A percentile compares a stretch with the other conserved stretches of the same genome.
These are phyloP conservation scores for Ciona savignyi DNA, from an alignment of 23 tunicate species.

Conservation along the genomic window DNA sequence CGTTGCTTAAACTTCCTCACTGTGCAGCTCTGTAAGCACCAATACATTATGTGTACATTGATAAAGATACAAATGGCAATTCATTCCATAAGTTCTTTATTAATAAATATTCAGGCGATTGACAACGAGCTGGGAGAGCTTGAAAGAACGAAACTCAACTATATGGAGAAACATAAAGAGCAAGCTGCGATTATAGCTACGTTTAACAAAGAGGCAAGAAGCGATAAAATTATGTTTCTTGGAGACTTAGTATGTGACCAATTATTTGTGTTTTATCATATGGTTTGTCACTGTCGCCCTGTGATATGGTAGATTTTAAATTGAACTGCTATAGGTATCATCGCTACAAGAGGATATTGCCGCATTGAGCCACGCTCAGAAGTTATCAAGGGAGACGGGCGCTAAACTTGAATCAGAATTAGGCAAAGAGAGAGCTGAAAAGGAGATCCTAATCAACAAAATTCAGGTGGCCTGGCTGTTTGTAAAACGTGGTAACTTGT, in stretches of 20 bases:
- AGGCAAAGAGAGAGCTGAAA: conserved; percentile 42
- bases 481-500: too few relatives aligned
- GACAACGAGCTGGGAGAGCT: conserved; percentile 45
- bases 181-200: conserved; percentile 64
- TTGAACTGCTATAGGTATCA: conserved; percentile 23
- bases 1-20: too few relatives aligned
- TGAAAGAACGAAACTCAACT: conserved; percentile 43
- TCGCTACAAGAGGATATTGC: conserved; percentile 77
- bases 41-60: too few relatives aligned
- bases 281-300: too few relatives aligned
- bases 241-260: too few relatives aligned
- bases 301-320: neutral
- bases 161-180: conserved; percentile 68
- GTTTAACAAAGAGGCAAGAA: conserved; percentile 62
- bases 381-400: conserved; percentile 43
- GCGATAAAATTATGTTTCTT: too few relatives aligned
- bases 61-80: too few relatives aligned
- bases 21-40: too few relatives aligned
- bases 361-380: conserved; percentile 66
- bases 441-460: conserved; percentile 21
- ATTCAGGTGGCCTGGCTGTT: conserved; percentile 9
- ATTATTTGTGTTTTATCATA: too few relatives aligned
- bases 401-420: conserved; percentile 30
- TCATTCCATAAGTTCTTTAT: neutral
- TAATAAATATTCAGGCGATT: conserved; percentile 31